phyloP scores from a whole-genome alignment of 1,140 invertebrate genomes.

The Lepidurus apus region DNA sequence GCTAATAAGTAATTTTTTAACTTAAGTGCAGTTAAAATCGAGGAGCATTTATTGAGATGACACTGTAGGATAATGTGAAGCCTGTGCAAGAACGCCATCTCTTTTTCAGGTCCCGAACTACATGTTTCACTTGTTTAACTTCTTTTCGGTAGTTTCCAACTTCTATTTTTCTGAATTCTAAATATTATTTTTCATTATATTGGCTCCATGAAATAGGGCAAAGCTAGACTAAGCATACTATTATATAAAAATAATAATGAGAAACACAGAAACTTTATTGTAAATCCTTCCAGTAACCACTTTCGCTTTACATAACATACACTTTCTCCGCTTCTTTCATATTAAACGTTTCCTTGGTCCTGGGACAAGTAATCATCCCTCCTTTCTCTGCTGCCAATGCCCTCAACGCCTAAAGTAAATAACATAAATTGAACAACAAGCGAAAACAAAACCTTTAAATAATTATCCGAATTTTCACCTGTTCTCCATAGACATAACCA shows the following conservation, averaged over 20 bases:
- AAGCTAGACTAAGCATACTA: too few species aligned
- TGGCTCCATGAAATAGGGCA: too few species aligned
- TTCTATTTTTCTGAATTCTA: too few species aligned
- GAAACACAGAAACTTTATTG: not conserved
- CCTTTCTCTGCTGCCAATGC: slow-evolving; percentile 83
- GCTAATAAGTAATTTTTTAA: too few species aligned
- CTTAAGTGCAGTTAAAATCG: too few species aligned
- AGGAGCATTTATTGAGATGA: too few species aligned
- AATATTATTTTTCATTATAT: too few species aligned
- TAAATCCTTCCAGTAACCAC: slow-evolving; percentile 56
- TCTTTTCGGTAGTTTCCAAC: too few species aligned
- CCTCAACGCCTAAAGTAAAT: slow-evolving; percentile 62
- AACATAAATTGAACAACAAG: not conserved
- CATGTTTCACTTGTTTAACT: too few species aligned
- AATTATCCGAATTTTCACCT: slow-evolving; percentile 53
- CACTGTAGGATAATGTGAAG: too few species aligned
- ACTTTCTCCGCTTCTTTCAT: slow-evolving; percentile 90
- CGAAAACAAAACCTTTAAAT: not conserved
- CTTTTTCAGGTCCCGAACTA: too few species aligned
- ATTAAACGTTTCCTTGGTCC: slow-evolving; percentile 81
- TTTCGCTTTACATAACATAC: slow-evolving; percentile 86
- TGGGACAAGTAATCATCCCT: slow-evolving; percentile 81
- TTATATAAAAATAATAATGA: not conserved
- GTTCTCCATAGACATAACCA: slow-evolving; percentile 94
- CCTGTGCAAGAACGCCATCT: too few species aligned